phyloP scores from a whole-genome alignment of 1,140 invertebrate genomes.

The Batillaria attramentaria region DNA sequence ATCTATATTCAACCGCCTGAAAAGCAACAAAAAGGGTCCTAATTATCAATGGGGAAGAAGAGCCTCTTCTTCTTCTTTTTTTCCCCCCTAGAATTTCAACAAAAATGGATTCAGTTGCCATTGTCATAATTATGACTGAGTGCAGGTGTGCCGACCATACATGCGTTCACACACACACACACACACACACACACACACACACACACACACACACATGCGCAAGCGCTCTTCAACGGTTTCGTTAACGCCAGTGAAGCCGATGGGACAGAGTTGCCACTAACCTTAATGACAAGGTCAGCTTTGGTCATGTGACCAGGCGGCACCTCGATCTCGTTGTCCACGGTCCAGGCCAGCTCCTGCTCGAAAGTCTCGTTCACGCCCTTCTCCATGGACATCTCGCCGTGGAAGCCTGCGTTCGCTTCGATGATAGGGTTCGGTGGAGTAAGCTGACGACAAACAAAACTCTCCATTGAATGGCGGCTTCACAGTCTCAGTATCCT shows the following conservation, averaged over 20 bases:
- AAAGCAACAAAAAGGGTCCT: too few species aligned
- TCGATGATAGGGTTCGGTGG: constrained; percentile 71
- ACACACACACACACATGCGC: constrained; percentile 6
- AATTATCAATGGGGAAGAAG: too few species aligned
- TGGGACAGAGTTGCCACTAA: background rate
- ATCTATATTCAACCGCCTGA: too few species aligned
- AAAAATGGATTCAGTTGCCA: too few species aligned
- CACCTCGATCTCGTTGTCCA: constrained; percentile 73
- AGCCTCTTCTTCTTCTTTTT: too few species aligned
- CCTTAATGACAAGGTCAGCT: constrained; percentile 73
- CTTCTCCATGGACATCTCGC: constrained; percentile 71
- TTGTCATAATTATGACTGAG: too few species aligned
- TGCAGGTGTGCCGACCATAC: too few species aligned
- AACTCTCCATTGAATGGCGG: too few species aligned
- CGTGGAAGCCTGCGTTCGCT: constrained; percentile 73
- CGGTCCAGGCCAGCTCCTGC: constrained; percentile 72
- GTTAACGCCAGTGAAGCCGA: too few species aligned
- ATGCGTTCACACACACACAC: background rate
- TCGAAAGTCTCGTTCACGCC: constrained; percentile 71
- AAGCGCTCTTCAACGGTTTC: too few species aligned
- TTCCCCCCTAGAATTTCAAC: too few species aligned
- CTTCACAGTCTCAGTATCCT: too few species aligned
- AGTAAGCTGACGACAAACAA: constrained; percentile 38
- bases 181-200: background rate
- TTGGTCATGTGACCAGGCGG: constrained; percentile 70